These are phyloP conservation scores for Phoxinus dragarum DNA, from an alignment of 2,797 vertebrate genomes.

Conservation along the genomic window DNA sequence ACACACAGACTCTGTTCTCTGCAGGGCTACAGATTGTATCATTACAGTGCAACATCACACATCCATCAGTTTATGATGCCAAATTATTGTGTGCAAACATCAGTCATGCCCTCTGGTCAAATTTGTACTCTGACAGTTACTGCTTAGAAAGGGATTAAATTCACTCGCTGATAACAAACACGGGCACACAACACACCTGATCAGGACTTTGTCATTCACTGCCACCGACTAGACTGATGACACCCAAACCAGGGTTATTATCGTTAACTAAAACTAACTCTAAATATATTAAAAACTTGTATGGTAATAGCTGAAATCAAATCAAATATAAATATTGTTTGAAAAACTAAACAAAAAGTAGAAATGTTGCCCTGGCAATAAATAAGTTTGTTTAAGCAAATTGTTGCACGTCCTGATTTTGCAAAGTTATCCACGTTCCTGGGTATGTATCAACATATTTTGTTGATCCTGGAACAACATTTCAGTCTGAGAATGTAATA, in stretches of 20 bases:
- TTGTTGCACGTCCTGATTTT: background rate
- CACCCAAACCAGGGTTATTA: background rate
- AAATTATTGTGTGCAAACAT: slow-evolving; percentile 51
- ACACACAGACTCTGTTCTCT: slow-evolving; percentile 9
- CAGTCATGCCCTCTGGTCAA: slow-evolving; percentile 37
- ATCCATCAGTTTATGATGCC: slow-evolving; percentile 37
- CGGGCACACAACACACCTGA: slow-evolving; percentile 28
- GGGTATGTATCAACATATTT: background rate
- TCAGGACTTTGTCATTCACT: slow-evolving; percentile 3
- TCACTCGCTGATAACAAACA: slow-evolving; percentile 10
- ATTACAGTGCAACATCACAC: slow-evolving; percentile 43
- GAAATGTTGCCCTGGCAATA: background rate
- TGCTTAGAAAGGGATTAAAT: slow-evolving; percentile 27
- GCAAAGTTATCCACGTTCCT: background rate
- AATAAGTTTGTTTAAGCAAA: background rate
- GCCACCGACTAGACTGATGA: background rate
- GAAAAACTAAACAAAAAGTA: background rate
- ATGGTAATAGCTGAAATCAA: background rate
- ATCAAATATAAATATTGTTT: background rate
- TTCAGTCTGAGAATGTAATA: background rate
- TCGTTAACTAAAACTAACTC: background rate
- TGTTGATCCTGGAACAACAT: background rate
- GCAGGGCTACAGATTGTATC: slow-evolving; percentile 44
- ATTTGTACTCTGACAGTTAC: slow-evolving; percentile 43
- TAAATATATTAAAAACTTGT: background rate